These are phyloP conservation scores for Cerceris ruficornis DNA, from an alignment of 2,888 invertebrate genomes.

Conservation along the genomic window DNA sequence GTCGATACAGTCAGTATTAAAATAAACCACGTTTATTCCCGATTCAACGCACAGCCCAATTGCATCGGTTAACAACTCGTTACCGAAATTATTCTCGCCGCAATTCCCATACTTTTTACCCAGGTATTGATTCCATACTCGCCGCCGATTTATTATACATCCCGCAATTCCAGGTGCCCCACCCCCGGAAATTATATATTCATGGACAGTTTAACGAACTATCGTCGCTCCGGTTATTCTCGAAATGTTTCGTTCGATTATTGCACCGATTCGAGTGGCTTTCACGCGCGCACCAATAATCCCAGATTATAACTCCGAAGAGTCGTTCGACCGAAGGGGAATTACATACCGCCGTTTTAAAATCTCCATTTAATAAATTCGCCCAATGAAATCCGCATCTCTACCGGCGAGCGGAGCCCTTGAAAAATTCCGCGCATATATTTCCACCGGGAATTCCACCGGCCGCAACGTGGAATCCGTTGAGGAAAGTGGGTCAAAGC, in stretches of 20 bases:
- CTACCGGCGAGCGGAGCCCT: background rate
- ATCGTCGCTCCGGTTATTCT: slow-evolving; percentile 38
- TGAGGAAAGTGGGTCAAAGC: slow-evolving; percentile 42
- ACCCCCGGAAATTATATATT: slow-evolving; percentile 45
- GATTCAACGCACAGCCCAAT: too few species aligned
- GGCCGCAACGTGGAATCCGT: background rate
- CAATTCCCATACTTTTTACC: background rate
- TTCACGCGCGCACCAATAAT: slow-evolving; percentile 31
- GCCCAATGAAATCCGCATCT: too few species aligned
- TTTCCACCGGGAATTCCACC: background rate
- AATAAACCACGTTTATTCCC: too few species aligned
- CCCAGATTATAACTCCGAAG: slow-evolving; percentile 33
- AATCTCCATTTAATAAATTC: too few species aligned
- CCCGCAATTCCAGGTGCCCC: background rate
- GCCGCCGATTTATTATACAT: slow-evolving; percentile 31
- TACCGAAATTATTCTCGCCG: too few species aligned
- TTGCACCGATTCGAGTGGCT: slow-evolving; percentile 32
- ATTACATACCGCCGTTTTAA: background rate
- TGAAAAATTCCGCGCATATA: background rate
- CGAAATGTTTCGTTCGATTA: slow-evolving; percentile 29
- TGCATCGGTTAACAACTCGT: too few species aligned
- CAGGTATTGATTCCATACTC: background rate
- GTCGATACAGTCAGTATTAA: too few species aligned
- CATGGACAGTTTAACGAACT: slow-evolving; percentile 58
- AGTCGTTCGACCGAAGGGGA: slow-evolving; percentile 2